Evolutionary conservation across 2,113 vertebrate species (phyloP).

Genomic region (Saguinus midas): DNA sequence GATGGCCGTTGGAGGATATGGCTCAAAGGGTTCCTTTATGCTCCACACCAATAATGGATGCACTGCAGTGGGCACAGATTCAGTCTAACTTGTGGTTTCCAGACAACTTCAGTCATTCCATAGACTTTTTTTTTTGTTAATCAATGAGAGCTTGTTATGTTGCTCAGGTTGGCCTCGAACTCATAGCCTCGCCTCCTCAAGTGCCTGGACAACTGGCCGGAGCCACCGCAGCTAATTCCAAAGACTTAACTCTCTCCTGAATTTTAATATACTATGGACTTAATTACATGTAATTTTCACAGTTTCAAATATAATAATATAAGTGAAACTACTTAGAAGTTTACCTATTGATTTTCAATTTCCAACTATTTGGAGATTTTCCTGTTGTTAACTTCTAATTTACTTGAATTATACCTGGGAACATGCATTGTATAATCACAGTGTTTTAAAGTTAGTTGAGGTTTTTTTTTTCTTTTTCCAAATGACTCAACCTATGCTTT

Average conservation of each 20-base stretch:
- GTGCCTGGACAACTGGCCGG: no score
- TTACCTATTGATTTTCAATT: not conserved
- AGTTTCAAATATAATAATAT: not conserved
- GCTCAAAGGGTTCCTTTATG: not conserved
- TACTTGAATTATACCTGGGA: not conserved
- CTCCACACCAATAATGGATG: not conserved
- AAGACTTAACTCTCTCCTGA: not conserved
- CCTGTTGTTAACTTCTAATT: not conserved
- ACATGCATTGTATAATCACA: not conserved
- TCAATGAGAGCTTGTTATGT: no score
- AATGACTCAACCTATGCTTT: not conserved
- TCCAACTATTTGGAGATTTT: not conserved
- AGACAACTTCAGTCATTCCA: not conserved
- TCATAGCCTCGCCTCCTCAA: no score
- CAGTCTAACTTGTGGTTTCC: not conserved
- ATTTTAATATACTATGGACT: not conserved
- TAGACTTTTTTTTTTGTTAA: not conserved
- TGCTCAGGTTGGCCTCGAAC: no score
- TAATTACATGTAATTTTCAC: not conserved
- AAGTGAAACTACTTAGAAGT: not conserved
- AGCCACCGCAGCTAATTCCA: not conserved
- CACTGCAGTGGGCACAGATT: accelerated
- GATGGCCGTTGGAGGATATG: not conserved
- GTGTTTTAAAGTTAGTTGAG: not conserved
- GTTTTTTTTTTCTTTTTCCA: not conserved